Conservation (phyloP, 2,113 vertebrate genomes). For the Andinoacara biseriatus region DNA sequence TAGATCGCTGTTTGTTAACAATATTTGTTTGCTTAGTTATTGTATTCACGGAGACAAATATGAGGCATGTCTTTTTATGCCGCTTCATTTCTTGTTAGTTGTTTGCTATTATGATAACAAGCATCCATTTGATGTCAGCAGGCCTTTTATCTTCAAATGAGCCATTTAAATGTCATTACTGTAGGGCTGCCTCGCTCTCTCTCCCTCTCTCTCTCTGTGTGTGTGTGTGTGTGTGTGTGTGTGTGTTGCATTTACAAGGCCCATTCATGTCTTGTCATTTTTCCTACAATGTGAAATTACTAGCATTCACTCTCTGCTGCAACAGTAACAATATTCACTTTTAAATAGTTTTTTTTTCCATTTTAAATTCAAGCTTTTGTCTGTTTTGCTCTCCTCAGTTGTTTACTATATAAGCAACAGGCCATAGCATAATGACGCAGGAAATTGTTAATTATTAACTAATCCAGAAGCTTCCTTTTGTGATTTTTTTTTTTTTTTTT, state of each 20-base stretch:
- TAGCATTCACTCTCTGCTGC: slow-evolving; percentile 29
- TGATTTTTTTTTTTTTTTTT: neutral
- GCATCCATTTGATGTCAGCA: slow-evolving; percentile 72
- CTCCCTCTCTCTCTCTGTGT: neutral
- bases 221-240: slow-evolving; percentile 36
- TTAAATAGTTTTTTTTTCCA: slow-evolving; percentile 18
- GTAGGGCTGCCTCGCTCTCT: slow-evolving; percentile 1
- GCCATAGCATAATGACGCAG: neutral
- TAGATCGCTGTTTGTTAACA: slow-evolving; percentile 66
- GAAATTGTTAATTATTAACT: slow-evolving; percentile 5
- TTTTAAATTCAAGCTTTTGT: slow-evolving; percentile 46
- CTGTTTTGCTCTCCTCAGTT: neutral
- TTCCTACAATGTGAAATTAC: slow-evolving; percentile 58
- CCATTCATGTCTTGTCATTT: slow-evolving; percentile 57
- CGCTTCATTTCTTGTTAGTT: slow-evolving; percentile 69
- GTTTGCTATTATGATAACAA: slow-evolving; percentile 73
- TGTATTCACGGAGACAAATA: slow-evolving; percentile 61
- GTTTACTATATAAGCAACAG: slow-evolving; percentile 14
- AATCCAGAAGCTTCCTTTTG: neutral
- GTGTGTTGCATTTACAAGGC: slow-evolving; percentile 46
- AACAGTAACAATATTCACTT: slow-evolving; percentile 46
- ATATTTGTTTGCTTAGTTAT: slow-evolving; percentile 66
- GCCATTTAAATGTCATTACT: slow-evolving; percentile 78
- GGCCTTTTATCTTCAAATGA: slow-evolving; percentile 77
- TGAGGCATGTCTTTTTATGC: slow-evolving; percentile 63